Evolutionary conservation across 2,888 invertebrate genomes (phyloP).

Genomic region (Acleris emargana): DNA sequence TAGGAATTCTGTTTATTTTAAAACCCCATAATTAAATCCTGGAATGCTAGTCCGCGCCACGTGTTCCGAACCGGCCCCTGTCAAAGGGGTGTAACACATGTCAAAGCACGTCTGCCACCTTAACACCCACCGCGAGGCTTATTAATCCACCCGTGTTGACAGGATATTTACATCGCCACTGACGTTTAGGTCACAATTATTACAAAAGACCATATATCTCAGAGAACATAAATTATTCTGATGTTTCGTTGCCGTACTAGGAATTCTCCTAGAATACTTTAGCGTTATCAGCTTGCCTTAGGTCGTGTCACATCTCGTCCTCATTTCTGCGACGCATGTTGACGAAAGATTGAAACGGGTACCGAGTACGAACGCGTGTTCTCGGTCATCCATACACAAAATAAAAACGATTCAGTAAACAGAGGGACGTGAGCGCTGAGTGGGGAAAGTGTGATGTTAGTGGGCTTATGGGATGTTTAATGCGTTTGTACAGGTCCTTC

Average conservation of each 20-base stretch:
- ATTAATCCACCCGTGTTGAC: slow-evolving; percentile 55
- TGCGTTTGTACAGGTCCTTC: slow-evolving; percentile 21
- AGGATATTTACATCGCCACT: slow-evolving; percentile 49
- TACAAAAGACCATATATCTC: neutral
- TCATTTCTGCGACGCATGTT: slow-evolving; percentile 53
- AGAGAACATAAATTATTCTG: neutral
- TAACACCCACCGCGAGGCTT: slow-evolving; percentile 50
- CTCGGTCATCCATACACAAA: slow-evolving; percentile 11
- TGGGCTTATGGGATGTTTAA: slow-evolving; percentile 27
- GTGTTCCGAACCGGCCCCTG: slow-evolving; percentile 50
- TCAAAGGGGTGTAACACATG: slow-evolving; percentile 51
- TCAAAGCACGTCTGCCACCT: slow-evolving; percentile 48
- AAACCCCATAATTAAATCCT: slow-evolving; percentile 43
- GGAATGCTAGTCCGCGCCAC: slow-evolving; percentile 39
- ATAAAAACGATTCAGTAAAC: slow-evolving; percentile 27
- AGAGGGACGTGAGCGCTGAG: slow-evolving; percentile 13
- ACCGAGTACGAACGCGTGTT: slow-evolving; percentile 16
- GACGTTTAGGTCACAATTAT: slow-evolving; percentile 35
- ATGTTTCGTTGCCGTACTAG: slow-evolving; percentile 39
- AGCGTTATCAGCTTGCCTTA: slow-evolving; percentile 69
- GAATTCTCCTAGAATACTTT: slow-evolving; percentile 64
- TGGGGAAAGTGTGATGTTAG: slow-evolving; percentile 22
- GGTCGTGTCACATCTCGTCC: slow-evolving; percentile 70
- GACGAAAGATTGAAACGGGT: slow-evolving; percentile 27
- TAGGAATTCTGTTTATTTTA: slow-evolving; percentile 36